Conservation (phyloP, 2,888 invertebrate genomes). For the Drosophila nr. perissopoda region DNA sequence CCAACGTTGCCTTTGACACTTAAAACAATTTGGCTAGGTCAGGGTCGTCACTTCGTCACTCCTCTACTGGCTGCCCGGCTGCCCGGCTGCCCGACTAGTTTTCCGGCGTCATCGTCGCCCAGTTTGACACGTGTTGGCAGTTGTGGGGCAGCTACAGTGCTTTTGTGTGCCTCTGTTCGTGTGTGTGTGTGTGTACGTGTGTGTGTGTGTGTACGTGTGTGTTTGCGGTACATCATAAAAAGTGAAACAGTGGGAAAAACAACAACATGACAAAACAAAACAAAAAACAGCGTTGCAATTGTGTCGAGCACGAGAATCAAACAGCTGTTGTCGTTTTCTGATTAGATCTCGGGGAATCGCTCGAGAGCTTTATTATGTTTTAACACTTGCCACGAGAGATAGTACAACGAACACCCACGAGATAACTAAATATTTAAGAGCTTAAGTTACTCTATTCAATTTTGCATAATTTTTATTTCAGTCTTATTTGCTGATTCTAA, state of each 20-base stretch:
- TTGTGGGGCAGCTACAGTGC: conserved; percentile 52
- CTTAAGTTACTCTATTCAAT: background rate
- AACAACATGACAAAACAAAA: conserved; percentile 9
- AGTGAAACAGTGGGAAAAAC: conserved; percentile 34
- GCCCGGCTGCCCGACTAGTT: conserved; percentile 4
- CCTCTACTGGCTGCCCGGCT: background rate
- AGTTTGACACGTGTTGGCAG: conserved; percentile 76
- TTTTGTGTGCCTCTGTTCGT: background rate
- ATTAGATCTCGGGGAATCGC: conserved; percentile 12
- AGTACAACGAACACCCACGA: background rate
- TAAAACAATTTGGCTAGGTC: conserved; percentile 75
- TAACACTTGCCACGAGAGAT: conserved; percentile 24
- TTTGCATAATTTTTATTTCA: background rate
- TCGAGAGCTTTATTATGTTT: conserved; percentile 11
- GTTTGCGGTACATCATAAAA: conserved; percentile 57
- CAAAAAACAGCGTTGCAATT: conserved; percentile 31
- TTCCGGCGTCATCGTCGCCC: conserved; percentile 59
- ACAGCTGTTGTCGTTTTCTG: conserved; percentile 43
- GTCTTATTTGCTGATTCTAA: background rate
- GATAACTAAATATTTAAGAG: background rate
- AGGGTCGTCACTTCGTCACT: conserved; percentile 58
- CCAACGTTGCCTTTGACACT: conserved; percentile 70
- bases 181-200: conserved; percentile 1
- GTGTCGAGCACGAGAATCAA: conserved; percentile 43
- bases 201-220: conserved; percentile 5